phyloP scores from a whole-genome alignment of 2,888 invertebrate genomes.

The Eupithecia inturbata region DNA sequence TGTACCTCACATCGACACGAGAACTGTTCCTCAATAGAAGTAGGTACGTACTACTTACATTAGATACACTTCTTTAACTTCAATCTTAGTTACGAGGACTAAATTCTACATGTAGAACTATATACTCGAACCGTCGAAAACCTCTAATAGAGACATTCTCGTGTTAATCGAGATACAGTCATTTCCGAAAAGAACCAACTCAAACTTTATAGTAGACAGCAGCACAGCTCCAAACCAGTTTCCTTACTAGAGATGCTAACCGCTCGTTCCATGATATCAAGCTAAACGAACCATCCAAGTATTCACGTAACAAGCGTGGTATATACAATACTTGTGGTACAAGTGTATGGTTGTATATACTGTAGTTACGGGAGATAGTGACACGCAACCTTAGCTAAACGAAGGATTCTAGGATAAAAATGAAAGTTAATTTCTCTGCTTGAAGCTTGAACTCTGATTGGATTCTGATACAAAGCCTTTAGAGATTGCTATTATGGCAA shows the following conservation, averaged over 20 bases:
- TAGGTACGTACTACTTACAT: too few relatives aligned
- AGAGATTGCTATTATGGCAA: neutral
- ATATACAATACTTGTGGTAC: conserved; percentile 16
- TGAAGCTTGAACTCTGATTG: neutral
- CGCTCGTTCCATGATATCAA: conserved; percentile 50
- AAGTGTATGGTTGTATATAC: neutral
- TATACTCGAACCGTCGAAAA: neutral
- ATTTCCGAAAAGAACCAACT: conserved; percentile 13
- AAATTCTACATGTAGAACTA: neutral
- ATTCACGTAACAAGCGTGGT: conserved; percentile 43
- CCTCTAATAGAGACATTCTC: neutral
- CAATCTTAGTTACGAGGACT: too few relatives aligned
- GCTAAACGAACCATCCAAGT: conserved; percentile 51
- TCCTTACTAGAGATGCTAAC: conserved; percentile 41
- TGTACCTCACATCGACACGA: too few relatives aligned
- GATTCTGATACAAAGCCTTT: neutral
- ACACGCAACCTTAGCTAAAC: conserved; percentile 48
- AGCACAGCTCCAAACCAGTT: conserved; percentile 57
- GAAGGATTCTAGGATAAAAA: neutral
- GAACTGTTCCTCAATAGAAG: too few relatives aligned
- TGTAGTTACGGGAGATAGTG: conserved; percentile 44
- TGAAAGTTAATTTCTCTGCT: neutral
- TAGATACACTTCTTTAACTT: too few relatives aligned
- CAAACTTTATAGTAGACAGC: conserved; percentile 41
- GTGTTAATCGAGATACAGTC: neutral